Evolutionary conservation across 2,113 vertebrate species (phyloP).

Genomic region (Myotis lucifugus): DNA sequence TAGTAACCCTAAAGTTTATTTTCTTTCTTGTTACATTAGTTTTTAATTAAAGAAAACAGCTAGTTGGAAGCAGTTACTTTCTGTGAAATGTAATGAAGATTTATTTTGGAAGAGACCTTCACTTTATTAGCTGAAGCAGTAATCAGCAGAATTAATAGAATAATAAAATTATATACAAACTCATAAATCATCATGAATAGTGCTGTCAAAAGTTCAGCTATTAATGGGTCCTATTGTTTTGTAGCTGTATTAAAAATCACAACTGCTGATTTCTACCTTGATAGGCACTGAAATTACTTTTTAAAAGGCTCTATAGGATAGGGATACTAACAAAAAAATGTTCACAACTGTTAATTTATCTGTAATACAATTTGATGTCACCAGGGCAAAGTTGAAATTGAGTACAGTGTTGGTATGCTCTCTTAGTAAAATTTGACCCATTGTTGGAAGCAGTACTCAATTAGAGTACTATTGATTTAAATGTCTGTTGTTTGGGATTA

Average conservation of each 20-base stretch:
- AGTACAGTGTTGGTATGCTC: conserved; percentile 79
- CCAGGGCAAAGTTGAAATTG: conserved; percentile 84
- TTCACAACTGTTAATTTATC: conserved; percentile 91
- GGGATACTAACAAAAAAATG: conserved; percentile 81
- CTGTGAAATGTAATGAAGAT: conserved; percentile 90
- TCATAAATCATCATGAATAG: conserved; percentile 90
- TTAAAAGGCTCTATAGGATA: conserved; percentile 85
- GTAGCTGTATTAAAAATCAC: conserved; percentile 86
- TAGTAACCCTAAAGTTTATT: conserved; percentile 79
- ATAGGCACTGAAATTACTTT: conserved; percentile 89
- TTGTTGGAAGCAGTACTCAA: conserved; percentile 82
- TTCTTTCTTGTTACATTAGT: conserved; percentile 89
- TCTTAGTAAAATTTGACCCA: conserved; percentile 85
- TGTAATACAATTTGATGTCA: conserved; percentile 87
- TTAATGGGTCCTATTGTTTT: conserved; percentile 91
- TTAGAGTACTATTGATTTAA: conserved; percentile 48
- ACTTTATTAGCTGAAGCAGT: conserved; percentile 90
- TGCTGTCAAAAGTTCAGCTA: conserved; percentile 88
- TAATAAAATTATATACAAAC: conserved; percentile 95
- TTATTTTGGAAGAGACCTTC: conserved; percentile 94
- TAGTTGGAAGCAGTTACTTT: conserved; percentile 90
- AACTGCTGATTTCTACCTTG: conserved; percentile 84
- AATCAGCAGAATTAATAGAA: conserved; percentile 95
- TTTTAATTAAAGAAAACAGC: conserved; percentile 94
- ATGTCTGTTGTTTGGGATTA: conserved; percentile 32